Evolutionary conservation across 2,888 invertebrate genomes (phyloP).

Genomic region (Pristionchus maxplancki): DNA sequence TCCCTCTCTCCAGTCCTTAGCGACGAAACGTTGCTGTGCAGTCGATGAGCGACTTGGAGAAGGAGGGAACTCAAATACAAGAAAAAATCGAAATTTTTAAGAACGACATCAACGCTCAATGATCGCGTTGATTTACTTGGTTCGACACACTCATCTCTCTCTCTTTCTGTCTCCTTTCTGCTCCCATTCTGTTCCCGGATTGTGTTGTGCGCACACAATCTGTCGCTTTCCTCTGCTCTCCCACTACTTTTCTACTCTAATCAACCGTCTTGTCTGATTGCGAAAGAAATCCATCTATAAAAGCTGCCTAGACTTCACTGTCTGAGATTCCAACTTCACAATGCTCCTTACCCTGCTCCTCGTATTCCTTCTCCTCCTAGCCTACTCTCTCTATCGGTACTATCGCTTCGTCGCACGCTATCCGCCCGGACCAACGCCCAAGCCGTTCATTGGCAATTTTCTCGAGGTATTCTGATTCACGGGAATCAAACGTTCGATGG

Average conservation of each 20-base stretch:
- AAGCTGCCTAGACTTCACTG: not conserved
- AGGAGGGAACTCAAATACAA: too few species aligned
- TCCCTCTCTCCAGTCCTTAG: not conserved
- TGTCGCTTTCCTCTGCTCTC: not conserved
- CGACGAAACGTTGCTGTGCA: not conserved
- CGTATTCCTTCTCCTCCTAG: not conserved
- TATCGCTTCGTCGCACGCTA: slow-evolving; percentile 2
- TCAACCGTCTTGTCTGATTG: not conserved
- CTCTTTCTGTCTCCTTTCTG: not conserved
- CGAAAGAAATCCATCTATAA: not conserved
- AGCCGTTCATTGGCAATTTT: slow-evolving; percentile 19
- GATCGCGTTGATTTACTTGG: not conserved
- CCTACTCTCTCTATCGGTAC: not conserved
- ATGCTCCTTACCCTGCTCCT: not conserved
- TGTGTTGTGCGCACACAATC: not conserved
- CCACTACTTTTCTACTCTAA: not conserved
- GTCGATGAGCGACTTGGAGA: not conserved
- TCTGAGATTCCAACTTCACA: not conserved
- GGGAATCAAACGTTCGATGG: not conserved
- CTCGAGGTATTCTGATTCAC: not conserved
- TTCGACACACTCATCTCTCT: not conserved
- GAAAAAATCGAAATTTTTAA: too few species aligned
- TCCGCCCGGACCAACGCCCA: not conserved
- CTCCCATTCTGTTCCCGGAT: not conserved
- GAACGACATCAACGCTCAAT: not conserved